A percentile compares a stretch with the other conserved stretches of the same genome.
These are phyloP conservation scores for Mastomys natalensis DNA, from an alignment of 2,113 vertebrate species.

Conservation along the genomic window DNA sequence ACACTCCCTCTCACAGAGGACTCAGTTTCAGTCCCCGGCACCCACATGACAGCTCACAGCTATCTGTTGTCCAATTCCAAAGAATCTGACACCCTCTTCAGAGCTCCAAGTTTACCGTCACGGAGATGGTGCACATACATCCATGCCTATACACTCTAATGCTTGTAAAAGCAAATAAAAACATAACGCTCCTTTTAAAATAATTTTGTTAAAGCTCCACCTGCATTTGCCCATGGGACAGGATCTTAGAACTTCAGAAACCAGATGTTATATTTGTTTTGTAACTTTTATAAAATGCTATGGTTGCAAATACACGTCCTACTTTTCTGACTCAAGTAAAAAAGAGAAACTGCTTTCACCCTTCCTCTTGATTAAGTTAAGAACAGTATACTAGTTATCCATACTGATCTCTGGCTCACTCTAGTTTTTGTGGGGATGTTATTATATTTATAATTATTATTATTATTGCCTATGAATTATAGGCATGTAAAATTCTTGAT, in stretches of 20 bases:
- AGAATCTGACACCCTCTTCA: background rate
- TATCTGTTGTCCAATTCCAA: background rate
- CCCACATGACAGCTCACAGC: background rate
- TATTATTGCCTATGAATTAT: background rate
- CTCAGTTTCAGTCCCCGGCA: background rate
- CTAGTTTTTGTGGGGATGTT: background rate
- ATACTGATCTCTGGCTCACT: background rate
- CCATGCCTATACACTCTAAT: background rate
- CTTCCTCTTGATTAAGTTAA: background rate
- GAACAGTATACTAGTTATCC: background rate
- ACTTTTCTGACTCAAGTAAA: constrained; percentile 27
- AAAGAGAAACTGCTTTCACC: background rate
- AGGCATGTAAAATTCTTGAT: background rate
- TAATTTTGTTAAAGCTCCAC: background rate
- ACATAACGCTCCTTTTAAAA: background rate
- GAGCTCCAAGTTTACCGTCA: background rate
- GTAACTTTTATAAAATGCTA: constrained; percentile 2
- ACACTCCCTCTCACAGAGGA: background rate
- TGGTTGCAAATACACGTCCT: background rate
- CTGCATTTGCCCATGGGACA: background rate
- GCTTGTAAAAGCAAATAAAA: background rate
- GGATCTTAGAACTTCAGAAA: background rate
- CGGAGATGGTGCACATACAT: too few relatives aligned
- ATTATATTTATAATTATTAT: background rate
- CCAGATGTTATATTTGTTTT: background rate